phyloP scores from a whole-genome alignment of 30 jellyfish, hydroid and myxozoan genomes.

The Pelagia noctiluca region DNA sequence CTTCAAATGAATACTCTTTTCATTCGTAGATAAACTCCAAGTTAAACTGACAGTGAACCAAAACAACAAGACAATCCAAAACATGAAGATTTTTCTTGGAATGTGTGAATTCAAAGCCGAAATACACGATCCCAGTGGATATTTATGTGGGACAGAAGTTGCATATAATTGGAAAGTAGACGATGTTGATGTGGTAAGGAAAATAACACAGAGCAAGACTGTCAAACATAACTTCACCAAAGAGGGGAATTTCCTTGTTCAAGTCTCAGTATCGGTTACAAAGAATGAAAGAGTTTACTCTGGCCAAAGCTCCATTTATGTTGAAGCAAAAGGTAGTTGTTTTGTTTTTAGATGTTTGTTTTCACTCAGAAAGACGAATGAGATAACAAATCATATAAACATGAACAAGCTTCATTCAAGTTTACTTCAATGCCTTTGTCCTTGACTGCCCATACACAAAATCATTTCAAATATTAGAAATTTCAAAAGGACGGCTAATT shows the following conservation, averaged over 20 bases:
- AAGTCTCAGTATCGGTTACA: conserved; percentile 34
- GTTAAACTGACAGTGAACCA: conserved; percentile 19
- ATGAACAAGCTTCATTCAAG: too few species aligned
- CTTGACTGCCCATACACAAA: too few species aligned
- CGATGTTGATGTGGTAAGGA: conserved; percentile 41
- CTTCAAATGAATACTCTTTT: too few species aligned
- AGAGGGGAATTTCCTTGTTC: conserved; percentile 51
- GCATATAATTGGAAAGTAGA: conserved; percentile 38
- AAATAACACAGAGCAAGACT: conserved; percentile 5
- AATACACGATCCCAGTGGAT: conserved; percentile 61
- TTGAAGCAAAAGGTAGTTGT: conserved; percentile 42
- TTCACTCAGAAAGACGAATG: too few species aligned
- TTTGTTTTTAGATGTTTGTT: background rate
- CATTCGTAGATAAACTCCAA: conserved; percentile 27
- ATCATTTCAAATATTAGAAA: too few species aligned
- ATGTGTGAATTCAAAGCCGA: conserved; percentile 18
- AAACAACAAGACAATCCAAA: background rate
- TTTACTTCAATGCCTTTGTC: too few species aligned
- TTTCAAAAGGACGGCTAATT: too few species aligned
- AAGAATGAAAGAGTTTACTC: conserved; percentile 52
- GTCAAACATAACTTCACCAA: conserved; percentile 26
- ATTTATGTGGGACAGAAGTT: conserved; percentile 20
- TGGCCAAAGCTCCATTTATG: conserved; percentile 40
- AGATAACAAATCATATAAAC: too few species aligned
- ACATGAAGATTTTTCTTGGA: conserved; percentile 34